phyloP scores from a whole-genome alignment of 1,140 invertebrate species.

The Aradophagus sp. region DNA sequence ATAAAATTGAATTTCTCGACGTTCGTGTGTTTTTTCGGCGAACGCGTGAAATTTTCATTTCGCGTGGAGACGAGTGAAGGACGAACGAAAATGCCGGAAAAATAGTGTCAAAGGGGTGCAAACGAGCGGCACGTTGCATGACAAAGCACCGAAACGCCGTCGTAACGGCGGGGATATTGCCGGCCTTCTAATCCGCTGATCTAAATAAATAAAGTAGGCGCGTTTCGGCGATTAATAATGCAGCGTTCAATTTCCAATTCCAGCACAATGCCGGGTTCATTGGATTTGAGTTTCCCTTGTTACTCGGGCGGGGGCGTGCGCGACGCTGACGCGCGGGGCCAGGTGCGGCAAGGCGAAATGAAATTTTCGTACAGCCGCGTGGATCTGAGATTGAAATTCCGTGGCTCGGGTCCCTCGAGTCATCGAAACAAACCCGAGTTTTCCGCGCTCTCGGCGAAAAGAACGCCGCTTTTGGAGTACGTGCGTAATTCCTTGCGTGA shows the following conservation, averaged over 20 bases:
- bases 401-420: slow-evolving; percentile 44
- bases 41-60: no score
- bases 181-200: no score
- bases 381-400: slow-evolving; percentile 55
- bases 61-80: no score
- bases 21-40: background rate
- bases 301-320: slow-evolving; percentile 3
- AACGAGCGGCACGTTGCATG: no score
- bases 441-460: slow-evolving; percentile 32
- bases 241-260: slow-evolving; percentile 31
- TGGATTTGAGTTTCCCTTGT: slow-evolving; percentile 39
- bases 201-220: slow-evolving; percentile 33
- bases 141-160: slow-evolving; percentile 1
- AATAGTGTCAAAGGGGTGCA: no score
- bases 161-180: slow-evolving; percentile 22
- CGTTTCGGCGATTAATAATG: slow-evolving; percentile 40
- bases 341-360: slow-evolving; percentile 39
- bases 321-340: slow-evolving; percentile 1
- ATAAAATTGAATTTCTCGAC: slow-evolving; percentile 27
- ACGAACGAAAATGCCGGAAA: no score
- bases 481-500: slow-evolving; percentile 51
- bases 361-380: slow-evolving; percentile 51
- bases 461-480: slow-evolving; percentile 40
- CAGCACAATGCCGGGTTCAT: slow-evolving; percentile 32
- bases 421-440: slow-evolving; percentile 47